Evolutionary conservation across 2,888 invertebrate species (phyloP).

Genomic region (Ichneumon xanthorius): DNA sequence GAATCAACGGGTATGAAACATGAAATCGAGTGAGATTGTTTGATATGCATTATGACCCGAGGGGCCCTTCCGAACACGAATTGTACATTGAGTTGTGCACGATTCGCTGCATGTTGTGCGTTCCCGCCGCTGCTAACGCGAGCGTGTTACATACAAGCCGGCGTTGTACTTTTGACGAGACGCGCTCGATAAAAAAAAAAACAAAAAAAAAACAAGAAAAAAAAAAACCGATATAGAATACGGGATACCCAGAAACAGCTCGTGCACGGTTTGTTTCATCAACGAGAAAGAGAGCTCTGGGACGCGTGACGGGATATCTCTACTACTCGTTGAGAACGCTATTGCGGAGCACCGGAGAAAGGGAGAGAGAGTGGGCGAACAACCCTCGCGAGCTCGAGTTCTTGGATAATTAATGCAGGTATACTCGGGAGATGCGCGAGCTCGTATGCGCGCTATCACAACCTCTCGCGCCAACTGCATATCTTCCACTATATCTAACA

Average conservation of each 20-base stretch:
- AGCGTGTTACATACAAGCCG: slow-evolving; percentile 16
- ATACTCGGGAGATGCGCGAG: slow-evolving; percentile 15
- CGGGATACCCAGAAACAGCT: slow-evolving; percentile 5
- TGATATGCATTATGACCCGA: slow-evolving; percentile 25
- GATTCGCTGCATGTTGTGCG: background rate
- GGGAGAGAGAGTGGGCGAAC: background rate
- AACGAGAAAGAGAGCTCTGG: slow-evolving; percentile 36
- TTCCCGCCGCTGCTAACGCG: background rate
- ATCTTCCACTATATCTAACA: background rate
- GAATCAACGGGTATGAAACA: slow-evolving; percentile 42
- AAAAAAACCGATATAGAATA: background rate
- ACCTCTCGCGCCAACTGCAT: background rate
- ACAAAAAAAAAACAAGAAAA: background rate
- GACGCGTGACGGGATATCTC: slow-evolving; percentile 38
- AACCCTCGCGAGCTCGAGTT: background rate
- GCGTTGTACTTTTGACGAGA: slow-evolving; percentile 20
- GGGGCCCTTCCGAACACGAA: slow-evolving; percentile 22
- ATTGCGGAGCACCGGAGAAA: slow-evolving; percentile 8
- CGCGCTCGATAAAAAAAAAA: slow-evolving; percentile 17
- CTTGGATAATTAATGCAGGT: slow-evolving; percentile 49
- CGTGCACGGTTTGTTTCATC: slow-evolving; percentile 39
- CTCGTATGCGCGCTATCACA: background rate
- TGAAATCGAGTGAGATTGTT: slow-evolving; percentile 33
- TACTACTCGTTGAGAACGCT: slow-evolving; percentile 9
- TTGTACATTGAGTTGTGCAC: slow-evolving; percentile 30